Conservation (phyloP, 1,140 invertebrate genomes). For the Cyphomyrmex costatus region DNA sequence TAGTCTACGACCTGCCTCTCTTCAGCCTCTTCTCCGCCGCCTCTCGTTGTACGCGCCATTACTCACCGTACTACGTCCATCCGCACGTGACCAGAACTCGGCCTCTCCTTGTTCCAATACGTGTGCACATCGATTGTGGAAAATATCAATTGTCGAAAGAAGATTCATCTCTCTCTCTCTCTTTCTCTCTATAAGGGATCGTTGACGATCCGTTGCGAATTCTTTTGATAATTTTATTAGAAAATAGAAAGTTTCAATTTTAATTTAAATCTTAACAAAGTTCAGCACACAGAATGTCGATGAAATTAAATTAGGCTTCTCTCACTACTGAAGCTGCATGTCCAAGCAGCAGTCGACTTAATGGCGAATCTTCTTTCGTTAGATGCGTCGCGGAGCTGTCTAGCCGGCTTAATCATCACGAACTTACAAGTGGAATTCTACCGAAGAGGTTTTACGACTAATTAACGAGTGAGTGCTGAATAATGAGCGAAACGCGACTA, state of each 20-base stretch:
- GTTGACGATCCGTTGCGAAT: neutral
- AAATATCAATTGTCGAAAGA: neutral
- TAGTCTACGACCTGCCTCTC: neutral
- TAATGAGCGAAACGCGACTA: conserved; percentile 72
- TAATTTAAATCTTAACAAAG: conserved; percentile 32
- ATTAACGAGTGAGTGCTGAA: conserved; percentile 74
- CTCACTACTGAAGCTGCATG: conserved; percentile 29
- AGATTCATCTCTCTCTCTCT: too few relatives aligned
- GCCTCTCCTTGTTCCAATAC: conserved; percentile 29
- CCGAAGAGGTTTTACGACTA: conserved; percentile 70
- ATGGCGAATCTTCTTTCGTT: conserved; percentile 40
- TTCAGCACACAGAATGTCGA: conserved; percentile 15
- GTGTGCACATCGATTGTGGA: neutral
- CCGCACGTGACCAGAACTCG: conserved; percentile 57
- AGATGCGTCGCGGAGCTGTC: conserved; percentile 25
- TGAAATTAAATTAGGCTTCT: conserved; percentile 40
- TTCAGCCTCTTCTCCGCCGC: neutral
- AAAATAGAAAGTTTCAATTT: neutral
- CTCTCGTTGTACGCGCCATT: conserved; percentile 60
- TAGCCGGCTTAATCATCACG: conserved; percentile 36
- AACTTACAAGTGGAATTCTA: conserved; percentile 23
- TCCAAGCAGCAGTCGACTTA: conserved; percentile 38
- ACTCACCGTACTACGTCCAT: conserved; percentile 41
- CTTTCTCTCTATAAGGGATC: neutral
- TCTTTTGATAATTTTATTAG: conserved; percentile 29